phyloP scores from a whole-genome alignment of 1,140 invertebrate species.

The Atopsyche davidsoni region DNA sequence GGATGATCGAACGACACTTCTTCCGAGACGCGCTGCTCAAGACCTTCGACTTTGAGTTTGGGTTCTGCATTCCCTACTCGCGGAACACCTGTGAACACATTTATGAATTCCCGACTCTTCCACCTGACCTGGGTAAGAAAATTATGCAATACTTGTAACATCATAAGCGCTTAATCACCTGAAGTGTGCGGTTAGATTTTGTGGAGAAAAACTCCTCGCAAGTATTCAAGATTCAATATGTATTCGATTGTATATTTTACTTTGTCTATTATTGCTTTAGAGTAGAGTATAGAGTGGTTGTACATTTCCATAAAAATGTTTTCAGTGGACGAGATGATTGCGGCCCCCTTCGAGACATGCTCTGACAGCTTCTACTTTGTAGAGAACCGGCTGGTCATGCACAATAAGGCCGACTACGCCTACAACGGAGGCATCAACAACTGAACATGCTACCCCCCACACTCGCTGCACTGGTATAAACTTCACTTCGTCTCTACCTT shows the following conservation, averaged over 20 bases:
- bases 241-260: background rate
- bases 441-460: too few relatives aligned
- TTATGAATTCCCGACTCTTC: slow-evolving; percentile 93
- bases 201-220: background rate
- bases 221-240: background rate
- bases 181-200: background rate
- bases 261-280: slow-evolving; percentile 1
- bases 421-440: slow-evolving; percentile 73
- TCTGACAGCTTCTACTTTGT: slow-evolving; percentile 99
- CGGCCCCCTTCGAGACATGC: slow-evolving; percentile 90
- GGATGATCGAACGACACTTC: slow-evolving; percentile 98
- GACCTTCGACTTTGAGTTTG: slow-evolving; percentile 99
- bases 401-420: slow-evolving; percentile 97
- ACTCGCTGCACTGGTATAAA: too few relatives aligned
- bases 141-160: too few relatives aligned
- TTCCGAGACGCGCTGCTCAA: slow-evolving; percentile 91
- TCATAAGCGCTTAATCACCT: too few relatives aligned
- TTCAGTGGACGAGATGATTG: slow-evolving; percentile 94
- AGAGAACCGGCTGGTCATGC: slow-evolving; percentile 94
- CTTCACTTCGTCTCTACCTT: too few relatives aligned
- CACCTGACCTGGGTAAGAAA: slow-evolving; percentile 75
- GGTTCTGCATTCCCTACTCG: slow-evolving; percentile 97
- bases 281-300: too few relatives aligned
- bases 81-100: slow-evolving; percentile 98
- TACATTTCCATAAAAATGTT: too few relatives aligned